Percentiles rank a stretch among this genome's conserved stretches.
Conservation (phyloP, 2,888 invertebrate genomes). For the Polia nebulosa region DNA sequence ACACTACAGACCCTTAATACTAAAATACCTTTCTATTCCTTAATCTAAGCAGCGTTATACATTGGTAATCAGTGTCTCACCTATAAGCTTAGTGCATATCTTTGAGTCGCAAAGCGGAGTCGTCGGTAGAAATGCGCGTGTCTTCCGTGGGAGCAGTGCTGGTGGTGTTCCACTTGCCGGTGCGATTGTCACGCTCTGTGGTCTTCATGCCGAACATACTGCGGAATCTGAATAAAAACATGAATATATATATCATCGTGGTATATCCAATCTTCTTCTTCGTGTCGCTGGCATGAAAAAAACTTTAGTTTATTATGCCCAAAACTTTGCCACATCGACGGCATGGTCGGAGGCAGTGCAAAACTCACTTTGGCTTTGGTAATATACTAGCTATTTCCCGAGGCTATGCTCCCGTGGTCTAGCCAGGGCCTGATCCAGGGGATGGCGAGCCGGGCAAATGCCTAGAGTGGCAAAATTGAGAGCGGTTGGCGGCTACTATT, state of each 20-base stretch:
- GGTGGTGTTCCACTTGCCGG: conserved; percentile 80
- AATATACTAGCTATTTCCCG: background rate
- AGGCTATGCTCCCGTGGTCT: no score
- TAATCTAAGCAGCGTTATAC: background rate
- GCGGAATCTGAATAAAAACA: conserved; percentile 74
- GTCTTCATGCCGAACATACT: conserved; percentile 71
- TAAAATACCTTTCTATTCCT: no score
- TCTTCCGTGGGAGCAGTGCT: conserved; percentile 86
- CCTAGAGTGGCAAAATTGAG: no score
- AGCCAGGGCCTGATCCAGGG: no score
- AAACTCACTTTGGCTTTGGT: background rate
- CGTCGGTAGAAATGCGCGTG: conserved; percentile 82
- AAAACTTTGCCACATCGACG: no score
- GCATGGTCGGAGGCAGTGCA: background rate
- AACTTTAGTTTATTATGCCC: no score
- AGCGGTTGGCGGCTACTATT: no score
- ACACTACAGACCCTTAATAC: no score
- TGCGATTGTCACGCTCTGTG: conserved; percentile 73
- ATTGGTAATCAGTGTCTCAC: conserved; percentile 23
- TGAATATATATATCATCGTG: background rate
- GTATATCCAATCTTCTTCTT: no score
- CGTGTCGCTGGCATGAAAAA: no score
- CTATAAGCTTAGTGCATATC: conserved; percentile 76
- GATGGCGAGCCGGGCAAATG: no score
- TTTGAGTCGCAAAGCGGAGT: conserved; percentile 80